Conservation (phyloP, 92 coral and sea anemone species). For the Diadumene lineata region DNA sequence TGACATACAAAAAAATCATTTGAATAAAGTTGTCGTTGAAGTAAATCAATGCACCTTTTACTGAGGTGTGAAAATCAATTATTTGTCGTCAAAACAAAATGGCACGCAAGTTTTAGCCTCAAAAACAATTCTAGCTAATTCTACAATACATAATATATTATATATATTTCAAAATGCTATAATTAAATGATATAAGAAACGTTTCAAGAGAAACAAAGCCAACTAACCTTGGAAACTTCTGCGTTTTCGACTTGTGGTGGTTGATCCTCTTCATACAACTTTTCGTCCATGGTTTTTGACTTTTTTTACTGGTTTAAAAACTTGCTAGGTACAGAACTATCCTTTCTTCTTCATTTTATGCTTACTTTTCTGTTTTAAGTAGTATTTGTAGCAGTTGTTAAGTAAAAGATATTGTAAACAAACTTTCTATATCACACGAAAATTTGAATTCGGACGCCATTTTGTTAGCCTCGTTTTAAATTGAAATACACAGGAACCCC, state of each 20-base stretch:
- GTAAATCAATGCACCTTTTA: too few relatives aligned
- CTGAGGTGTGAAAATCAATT: too few relatives aligned
- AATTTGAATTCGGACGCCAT: slow-evolving; percentile 43
- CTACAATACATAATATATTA: too few relatives aligned
- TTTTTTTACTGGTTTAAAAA: background rate
- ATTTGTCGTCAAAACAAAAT: too few relatives aligned
- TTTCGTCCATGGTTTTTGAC: slow-evolving; percentile 15
- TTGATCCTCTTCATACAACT: slow-evolving; percentile 7
- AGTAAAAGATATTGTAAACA: slow-evolving; percentile 25
- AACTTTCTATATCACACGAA: slow-evolving; percentile 6
- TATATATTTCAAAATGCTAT: background rate
- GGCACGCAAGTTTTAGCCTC: too few relatives aligned
- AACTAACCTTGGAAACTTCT: slow-evolving; percentile 12
- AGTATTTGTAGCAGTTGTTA: slow-evolving; percentile 8
- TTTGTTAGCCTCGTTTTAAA: slow-evolving; percentile 38
- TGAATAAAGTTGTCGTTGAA: too few relatives aligned
- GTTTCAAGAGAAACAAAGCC: background rate
- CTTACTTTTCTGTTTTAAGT: background rate
- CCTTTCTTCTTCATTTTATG: background rate
- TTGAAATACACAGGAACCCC: slow-evolving; percentile 30
- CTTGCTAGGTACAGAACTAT: background rate
- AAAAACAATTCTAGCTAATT: too few relatives aligned
- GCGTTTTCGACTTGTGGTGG: background rate
- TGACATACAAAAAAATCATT: too few relatives aligned
- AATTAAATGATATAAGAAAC: background rate